Base-by-base conservation (phyloP, 2,797 vertebrate species). In the Lepidocolaptes lacrymiger region DNA sequence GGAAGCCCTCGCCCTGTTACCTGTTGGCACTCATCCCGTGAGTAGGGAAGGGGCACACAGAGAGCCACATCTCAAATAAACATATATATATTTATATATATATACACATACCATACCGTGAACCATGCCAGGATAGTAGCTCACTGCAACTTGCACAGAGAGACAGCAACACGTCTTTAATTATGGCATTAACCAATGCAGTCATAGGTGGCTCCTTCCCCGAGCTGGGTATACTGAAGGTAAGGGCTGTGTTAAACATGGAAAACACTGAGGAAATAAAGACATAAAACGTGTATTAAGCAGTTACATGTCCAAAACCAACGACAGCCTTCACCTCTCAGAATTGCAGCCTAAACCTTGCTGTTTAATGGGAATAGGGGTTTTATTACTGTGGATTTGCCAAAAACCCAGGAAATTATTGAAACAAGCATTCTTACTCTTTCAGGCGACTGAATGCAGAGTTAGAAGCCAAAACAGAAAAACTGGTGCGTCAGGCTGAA, bases 401-500 rank as follows among this genome's bases (percentile, higher is more conserved):
- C 34, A 39, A 8, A 85, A 83, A 64, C 59, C 22, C 7, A 30
- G 75, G 41, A 67, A 74, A 30, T 43, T 14, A 19, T 48, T 58
- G 28, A 55, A 88, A 78, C 24, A 63, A 80, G 61, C 62, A 28
- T 84, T 87, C 93, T 96, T 93, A 62, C 91, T 81, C 37, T 96
- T 97, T 94, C 91, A 99, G 99, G 95, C 97, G 97, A 84, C 94
- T 99, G 91, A 99, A 99, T 98, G 99, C 98, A 97, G 98, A 99
- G 97, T 97, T 99, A 69, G 98, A 99, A 94, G 99, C 98, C 94
- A 99, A 99, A 98, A 98, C 98, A 92, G 98, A 98, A 89, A 97
- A 98, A 89, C 61, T 99, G 49, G 98, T 99, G 30, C 98, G 93
- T 89, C 98, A 99, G 96, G 98, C 99, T 76, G 99, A 99, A 79